phyloP scores from a whole-genome alignment of 2,113 vertebrate species.

The Dasyurus viverrinus region DNA sequence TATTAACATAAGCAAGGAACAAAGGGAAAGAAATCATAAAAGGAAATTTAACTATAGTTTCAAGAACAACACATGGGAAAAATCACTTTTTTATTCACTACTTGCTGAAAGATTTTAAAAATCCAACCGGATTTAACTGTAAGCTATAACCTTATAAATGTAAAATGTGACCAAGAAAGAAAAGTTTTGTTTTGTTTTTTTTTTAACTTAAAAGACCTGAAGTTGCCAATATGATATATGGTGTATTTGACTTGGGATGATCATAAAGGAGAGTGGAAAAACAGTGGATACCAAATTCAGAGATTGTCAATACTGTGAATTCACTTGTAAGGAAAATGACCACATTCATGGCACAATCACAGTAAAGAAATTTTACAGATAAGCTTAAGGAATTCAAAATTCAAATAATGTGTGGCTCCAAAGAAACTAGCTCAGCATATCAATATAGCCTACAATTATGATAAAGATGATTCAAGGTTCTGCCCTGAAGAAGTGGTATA shows the following conservation, averaged over 20 bases:
- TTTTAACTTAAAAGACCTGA: neutral
- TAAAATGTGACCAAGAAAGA: neutral
- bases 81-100: constrained; percentile 32
- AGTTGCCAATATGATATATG: neutral
- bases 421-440: neutral
- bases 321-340: constrained; percentile 33
- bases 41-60: constrained; percentile 35
- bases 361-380: constrained; percentile 37
- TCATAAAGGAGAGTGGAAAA: neutral
- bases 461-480: constrained; percentile 34
- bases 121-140: neutral
- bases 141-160: neutral
- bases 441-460: constrained; percentile 26
- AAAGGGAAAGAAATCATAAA: neutral
- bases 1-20: neutral
- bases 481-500: neutral
- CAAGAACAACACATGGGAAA: constrained; percentile 24
- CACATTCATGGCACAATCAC: constrained; percentile 42
- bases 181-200: neutral
- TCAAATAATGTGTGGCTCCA: constrained; percentile 28
- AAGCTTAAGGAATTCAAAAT: constrained; percentile 46
- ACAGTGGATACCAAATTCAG: constrained; percentile 54
- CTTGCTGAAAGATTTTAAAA: constrained; percentile 33
- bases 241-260: neutral
- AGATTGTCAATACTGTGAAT: constrained; percentile 37